Evolutionary conservation across 2,888 invertebrate genomes (phyloP), one percentile per base, ranked within the genome.

Genomic region (Chaitophorus viminalis): DNA sequence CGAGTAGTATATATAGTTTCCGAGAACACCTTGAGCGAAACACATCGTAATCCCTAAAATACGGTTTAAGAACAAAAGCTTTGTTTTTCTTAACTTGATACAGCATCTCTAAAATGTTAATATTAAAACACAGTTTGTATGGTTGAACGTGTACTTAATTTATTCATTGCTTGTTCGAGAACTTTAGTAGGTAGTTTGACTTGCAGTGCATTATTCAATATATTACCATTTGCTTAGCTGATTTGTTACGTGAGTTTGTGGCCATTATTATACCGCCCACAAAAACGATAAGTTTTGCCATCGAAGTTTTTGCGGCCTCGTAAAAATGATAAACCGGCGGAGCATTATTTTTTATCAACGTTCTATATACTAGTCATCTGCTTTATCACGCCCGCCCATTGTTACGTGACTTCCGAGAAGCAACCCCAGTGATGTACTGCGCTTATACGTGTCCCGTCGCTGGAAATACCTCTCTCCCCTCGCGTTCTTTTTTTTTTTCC

Each of bases 311-410:
- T 86, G 86, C 78, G 86, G 77, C 78, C 77, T 86, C 86, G 86
- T 86, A 86, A 86, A 86, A 86, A 86, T 86, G 86, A 86, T 86
- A 79, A 79, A 86, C 86, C 86, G 86, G 31, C 70, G 39, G 79
- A 79, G 79, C 86, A 86, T 86, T 86, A 78, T 86, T 86, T 86
- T 86, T 86, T 86, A 86, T 86, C 86, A 86, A 78, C 78, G 60
- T 60, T 86, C 86, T 29, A 83, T 36, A 52, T 83, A 70, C 2
- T 29, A 72, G 78, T 86, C n/a, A n/a, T n/a, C 78, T 74, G 86
- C 79, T 86, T 86, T 86, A 86, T 86, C 86, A 79, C 77, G 25
- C 29, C 60, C 86, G 86, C 54, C 86, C 79, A 86, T 79, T 86
- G 86, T 86, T 86, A 86, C 86, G 86, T 86, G 86, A 86, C 86